Base-by-base conservation (phyloP, 1,140 invertebrate species). In the Mamestra configurata region DNA sequence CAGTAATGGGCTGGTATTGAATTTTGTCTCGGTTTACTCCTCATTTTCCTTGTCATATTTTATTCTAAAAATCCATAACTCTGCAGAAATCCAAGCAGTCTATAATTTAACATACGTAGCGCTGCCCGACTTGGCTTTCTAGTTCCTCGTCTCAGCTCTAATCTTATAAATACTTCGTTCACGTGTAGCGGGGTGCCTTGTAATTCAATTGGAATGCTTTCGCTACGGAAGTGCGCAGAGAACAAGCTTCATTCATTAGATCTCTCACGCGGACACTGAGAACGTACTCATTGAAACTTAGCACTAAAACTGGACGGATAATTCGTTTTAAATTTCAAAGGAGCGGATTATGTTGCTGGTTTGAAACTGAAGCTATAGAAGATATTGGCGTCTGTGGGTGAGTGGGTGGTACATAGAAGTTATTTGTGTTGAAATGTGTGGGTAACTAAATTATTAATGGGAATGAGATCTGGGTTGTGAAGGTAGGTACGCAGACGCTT, bases 181-280 rank as follows among this genome's bases (percentile, higher is more conserved):
- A 57, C 59, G 43, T 78, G 46, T 55, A 77, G 35, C 31, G 15
- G 24, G 24, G 73, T 77, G 73, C 61, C 72, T 72, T 70, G 27
- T 70, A 77, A 77, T 51, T 71, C 59, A 81, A 68, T 78, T 77
- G 24, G 15, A 71, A 81, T 27, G 59, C 79, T 72, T 53, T 51
- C 18, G 49, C 37, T 61, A 22, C 8, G 37, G 18, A 40, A 73
- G 51, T 57, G 75, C 59, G 68, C 24, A n/a, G 66, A 68, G 70
- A 77, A 80, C 78, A 77, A 82, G 79, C 71, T 80, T 76, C 82
- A 73, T 78, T 83, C 79, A 80, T 77, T 83, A 80, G 77, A 72
- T 72, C 37, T 61, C n/a, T 82, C 22, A 22, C 59, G 27, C 35
- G 46, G 66, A 31, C 43, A 71, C 66, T 71, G n/a, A 71, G 53